Percentiles rank a stretch among this genome's conserved stretches.
Conservation (phyloP, 1,140 invertebrate genomes). For the Diploscapter pachys region DNA sequence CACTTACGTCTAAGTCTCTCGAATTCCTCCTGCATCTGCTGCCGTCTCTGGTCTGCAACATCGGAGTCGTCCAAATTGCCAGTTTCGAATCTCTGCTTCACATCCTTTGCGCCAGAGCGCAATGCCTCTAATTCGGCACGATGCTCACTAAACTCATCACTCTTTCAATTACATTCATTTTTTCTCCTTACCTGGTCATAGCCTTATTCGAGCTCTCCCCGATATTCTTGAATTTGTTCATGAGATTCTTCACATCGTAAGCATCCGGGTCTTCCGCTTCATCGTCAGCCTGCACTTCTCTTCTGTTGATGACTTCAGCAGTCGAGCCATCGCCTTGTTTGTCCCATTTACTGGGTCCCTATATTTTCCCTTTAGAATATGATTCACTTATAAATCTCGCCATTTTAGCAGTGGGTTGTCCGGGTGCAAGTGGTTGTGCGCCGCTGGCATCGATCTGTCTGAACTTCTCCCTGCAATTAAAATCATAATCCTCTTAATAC, state of each 20-base stretch:
- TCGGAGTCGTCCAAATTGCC: constrained; percentile 34
- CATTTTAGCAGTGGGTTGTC: constrained; percentile 28
- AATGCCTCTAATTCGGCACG: constrained; percentile 47
- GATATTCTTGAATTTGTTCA: constrained; percentile 60
- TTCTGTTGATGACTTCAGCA: constrained; percentile 47
- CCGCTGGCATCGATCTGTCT: constrained; percentile 51
- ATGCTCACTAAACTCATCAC: constrained; percentile 6
- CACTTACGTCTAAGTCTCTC: constrained; percentile 52
- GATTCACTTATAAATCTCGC: neutral
- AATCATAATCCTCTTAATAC: too few species aligned
- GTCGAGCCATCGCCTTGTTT: constrained; percentile 43
- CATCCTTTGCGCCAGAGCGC: constrained; percentile 37
- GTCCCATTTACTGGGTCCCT: constrained; percentile 48
- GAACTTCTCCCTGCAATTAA: constrained; percentile 45
- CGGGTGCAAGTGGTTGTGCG: constrained; percentile 40
- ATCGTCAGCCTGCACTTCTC: constrained; percentile 31
- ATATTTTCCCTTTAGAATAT: constrained; percentile 6
- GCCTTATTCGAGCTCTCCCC: constrained; percentile 29
- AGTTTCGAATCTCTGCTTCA: constrained; percentile 40
- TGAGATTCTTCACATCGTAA: constrained; percentile 58
- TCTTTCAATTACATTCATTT: neutral
- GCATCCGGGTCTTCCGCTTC: constrained; percentile 45
- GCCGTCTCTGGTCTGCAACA: constrained; percentile 45
- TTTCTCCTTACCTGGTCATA: constrained; percentile 4
- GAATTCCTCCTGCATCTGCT: constrained; percentile 56